Base-by-base conservation (phyloP, 2,797 vertebrate species). In the Myripristis jacobus region DNA sequence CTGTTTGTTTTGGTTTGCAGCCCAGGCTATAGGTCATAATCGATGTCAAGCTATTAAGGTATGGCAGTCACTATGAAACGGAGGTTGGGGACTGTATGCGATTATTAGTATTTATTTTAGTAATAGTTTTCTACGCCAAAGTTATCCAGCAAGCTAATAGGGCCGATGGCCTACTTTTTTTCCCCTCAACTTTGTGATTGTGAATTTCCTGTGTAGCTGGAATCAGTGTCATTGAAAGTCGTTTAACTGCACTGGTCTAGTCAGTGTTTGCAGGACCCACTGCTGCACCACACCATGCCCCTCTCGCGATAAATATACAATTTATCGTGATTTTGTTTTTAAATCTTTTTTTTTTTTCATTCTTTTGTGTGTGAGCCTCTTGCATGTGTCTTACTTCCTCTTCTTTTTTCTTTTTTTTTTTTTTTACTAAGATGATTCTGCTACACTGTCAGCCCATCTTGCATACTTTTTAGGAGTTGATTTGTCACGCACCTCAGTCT, bases 151-250 rank as follows among this genome's bases (percentile, higher is more conserved):
- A 16, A 4, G 10, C 51, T 15, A 3, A 15, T 0, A 4, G 6
- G 16, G 51, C 3, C 0, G 8, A 27, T 41, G 60, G 64, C 60
- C 56, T n/a, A 19, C 50, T 27, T 52, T 5, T 21, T 1, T 11
- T n/a, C n/a, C n/a, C 41, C 15, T 53, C 1, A 22, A 12, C 2
- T 54, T 18, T 0, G 10, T 24, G 6, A 54, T 55, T 11, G 24
- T 8, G 1, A 4, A 34, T 59, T 73, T 75, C 71, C 62, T 46
- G 68, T 66, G 1, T 54, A 19, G 31, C 11, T 46, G 8, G 1
- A 18, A 18, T 8, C 29, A 18, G 19, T 8, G 6, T 44, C 18
- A 44, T 44, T 44, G 43, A 18, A 44, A n/a, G 43, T 7, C 1
- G 15, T n/a, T n/a, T n/a, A n/a, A n/a, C n/a, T n/a, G n/a, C 7